Evolutionary conservation across 1,140 invertebrate species (phyloP), one percentile per base, ranked within the genome.

Genomic region (Formica selysi): DNA sequence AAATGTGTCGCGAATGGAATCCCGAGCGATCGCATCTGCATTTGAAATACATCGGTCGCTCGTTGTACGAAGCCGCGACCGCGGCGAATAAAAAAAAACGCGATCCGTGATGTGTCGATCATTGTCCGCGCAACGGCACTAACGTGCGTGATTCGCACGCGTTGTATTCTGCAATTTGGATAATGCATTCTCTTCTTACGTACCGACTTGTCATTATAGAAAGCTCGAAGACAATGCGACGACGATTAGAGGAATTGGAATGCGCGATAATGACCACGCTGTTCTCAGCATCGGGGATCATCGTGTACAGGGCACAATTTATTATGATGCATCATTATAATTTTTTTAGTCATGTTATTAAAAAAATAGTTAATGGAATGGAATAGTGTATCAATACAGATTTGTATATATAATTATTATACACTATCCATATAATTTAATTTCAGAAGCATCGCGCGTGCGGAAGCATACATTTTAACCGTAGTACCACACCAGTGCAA

Each of bases 191-290:
- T 86, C 51, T 78, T 48, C 44, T 64, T 65, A 38, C 26, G 44
- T 22, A 86, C 88, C 89, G 91, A 44, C 83, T 83, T 87, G 88
- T 90, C 64, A 89, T 92, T 92, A 91, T 87, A 87, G 85, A 91
- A 91, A 91, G 87, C 29, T 32, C 62, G 41, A 11, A 67, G 70
- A 89, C 87, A 89, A 89, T 89, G 48, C 70, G 62, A 70, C 29
- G 16, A 22, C 83, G 38, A 83, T 78, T 68, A 32, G 19, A 76
- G 62, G 51, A 86, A 89, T 81, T 41, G 87, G 48, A 81, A 71
- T 64, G 81, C 54, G n/a, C 81, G 48, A 41, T 26, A 16, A 73
- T 73, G 67, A 76, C 7, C 57, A 36, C 68, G 48, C 16, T 76
- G 62, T 19, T 57, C 29, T 32, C 22, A 54, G 36, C 13, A 11